phyloP scores from a whole-genome alignment of 2,888 invertebrate genomes.

The Athalia rosae region DNA sequence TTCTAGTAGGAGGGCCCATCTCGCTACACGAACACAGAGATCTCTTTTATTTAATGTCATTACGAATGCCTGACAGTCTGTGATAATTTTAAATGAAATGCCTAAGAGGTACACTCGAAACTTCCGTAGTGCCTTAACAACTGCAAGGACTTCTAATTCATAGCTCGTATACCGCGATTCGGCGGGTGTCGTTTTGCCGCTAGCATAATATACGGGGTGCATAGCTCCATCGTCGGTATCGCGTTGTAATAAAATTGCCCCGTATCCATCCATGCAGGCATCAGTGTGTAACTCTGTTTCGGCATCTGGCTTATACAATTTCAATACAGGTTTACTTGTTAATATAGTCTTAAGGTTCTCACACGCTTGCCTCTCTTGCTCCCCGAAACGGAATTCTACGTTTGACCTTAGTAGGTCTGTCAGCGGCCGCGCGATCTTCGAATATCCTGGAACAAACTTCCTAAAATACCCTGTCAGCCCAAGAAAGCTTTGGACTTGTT shows the following conservation, averaged over 20 bases:
- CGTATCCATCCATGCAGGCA: slow-evolving; percentile 49
- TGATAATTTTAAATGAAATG: slow-evolving; percentile 53
- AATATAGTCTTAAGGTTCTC: slow-evolving; percentile 45
- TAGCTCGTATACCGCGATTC: slow-evolving; percentile 56
- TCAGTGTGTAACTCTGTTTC: slow-evolving; percentile 52
- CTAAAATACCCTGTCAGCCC: slow-evolving; percentile 52
- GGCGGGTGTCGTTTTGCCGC: slow-evolving; percentile 53
- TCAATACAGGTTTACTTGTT: slow-evolving; percentile 47
- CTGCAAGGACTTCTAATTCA: slow-evolving; percentile 55
- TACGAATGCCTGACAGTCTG: slow-evolving; percentile 54
- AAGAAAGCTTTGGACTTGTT: slow-evolving; percentile 51
- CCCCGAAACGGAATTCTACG: slow-evolving; percentile 47
- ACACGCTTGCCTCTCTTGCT: slow-evolving; percentile 50
- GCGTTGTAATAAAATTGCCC: slow-evolving; percentile 54
- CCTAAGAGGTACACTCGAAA: slow-evolving; percentile 57
- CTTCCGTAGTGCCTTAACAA: slow-evolving; percentile 53
- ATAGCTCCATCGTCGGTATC: slow-evolving; percentile 48
- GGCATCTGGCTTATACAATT: slow-evolving; percentile 46
- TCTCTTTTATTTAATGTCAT: slow-evolving; percentile 55
- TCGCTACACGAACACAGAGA: slow-evolving; percentile 50
- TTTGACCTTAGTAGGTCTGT: slow-evolving; percentile 46
- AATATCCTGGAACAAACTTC: slow-evolving; percentile 52
- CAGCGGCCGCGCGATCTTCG: slow-evolving; percentile 48
- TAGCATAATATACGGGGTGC: slow-evolving; percentile 55
- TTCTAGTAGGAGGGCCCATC: slow-evolving; percentile 54